Evolutionary conservation across 2,113 vertebrate genomes (phyloP).

Genomic region (Choloepus hoffmanni): DNA sequence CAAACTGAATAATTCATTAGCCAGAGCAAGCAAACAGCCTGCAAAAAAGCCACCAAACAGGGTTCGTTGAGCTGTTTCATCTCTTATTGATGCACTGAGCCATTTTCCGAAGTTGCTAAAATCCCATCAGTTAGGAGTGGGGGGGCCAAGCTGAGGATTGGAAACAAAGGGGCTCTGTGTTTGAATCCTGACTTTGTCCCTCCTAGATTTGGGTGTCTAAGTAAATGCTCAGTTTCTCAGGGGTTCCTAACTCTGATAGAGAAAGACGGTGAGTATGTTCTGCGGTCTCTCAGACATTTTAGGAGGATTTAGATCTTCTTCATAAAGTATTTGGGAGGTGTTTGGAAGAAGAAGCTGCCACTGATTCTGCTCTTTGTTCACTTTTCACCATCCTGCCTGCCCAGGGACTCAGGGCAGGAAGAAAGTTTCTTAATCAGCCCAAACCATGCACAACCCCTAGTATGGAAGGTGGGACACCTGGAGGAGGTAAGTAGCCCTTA

Average conservation of each 20-base stretch:
- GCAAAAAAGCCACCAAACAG: neutral
- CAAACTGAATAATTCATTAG: constrained; percentile 58
- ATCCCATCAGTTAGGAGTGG: neutral
- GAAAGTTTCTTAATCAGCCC: neutral
- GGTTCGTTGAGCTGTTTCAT: neutral
- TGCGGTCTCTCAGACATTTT: neutral
- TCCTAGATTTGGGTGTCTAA: neutral
- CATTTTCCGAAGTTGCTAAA: constrained; percentile 44
- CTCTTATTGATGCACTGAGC: neutral
- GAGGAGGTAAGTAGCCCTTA: neutral
- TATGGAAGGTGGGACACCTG: neutral
- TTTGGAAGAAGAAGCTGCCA: neutral
- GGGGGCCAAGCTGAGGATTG: neutral
- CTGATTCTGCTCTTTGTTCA: neutral
- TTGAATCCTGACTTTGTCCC: neutral
- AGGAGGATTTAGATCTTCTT: constrained; percentile 5
- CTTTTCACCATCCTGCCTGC: neutral
- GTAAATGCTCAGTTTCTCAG: neutral
- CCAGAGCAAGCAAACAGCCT: neutral
- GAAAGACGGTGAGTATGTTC: neutral
- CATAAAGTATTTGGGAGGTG: neutral
- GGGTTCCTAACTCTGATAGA: neutral
- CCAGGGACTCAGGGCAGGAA: neutral
- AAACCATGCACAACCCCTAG: neutral
- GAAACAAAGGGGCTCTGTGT: neutral